Evolutionary conservation across 2,888 invertebrate genomes (phyloP).

Genomic region (Xanthia icteritia): DNA sequence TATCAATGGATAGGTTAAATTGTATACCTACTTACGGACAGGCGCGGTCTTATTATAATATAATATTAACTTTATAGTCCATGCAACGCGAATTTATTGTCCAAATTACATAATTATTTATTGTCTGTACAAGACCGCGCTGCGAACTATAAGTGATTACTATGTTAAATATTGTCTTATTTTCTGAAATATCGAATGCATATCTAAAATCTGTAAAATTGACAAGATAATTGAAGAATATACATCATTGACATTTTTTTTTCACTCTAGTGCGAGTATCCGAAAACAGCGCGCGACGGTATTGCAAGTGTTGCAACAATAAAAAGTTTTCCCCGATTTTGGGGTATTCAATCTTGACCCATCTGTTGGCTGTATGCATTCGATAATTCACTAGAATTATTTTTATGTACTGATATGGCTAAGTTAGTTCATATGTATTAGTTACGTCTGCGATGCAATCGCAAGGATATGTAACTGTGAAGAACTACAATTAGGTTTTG

Average conservation of each 20-base stretch:
- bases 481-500: slow-evolving; percentile 73
- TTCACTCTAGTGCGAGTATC: slow-evolving; percentile 16
- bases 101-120: slow-evolving; percentile 64
- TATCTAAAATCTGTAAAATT: slow-evolving; percentile 50
- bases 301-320: slow-evolving; percentile 54
- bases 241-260: slow-evolving; percentile 30
- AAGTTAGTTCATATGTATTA: slow-evolving; percentile 64
- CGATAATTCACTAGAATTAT: slow-evolving; percentile 60
- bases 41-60: slow-evolving; percentile 69
- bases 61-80: slow-evolving; percentile 50
- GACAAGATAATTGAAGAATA: slow-evolving; percentile 54
- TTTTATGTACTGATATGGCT: slow-evolving; percentile 63
- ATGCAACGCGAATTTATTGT: slow-evolving; percentile 68
- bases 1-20: slow-evolving; percentile 77
- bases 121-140: slow-evolving; percentile 66
- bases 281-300: slow-evolving; percentile 29
- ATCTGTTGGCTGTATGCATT: slow-evolving; percentile 53
- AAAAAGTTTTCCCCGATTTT: slow-evolving; percentile 31
- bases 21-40: slow-evolving; percentile 77
- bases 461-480: slow-evolving; percentile 82
- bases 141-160: slow-evolving; percentile 53
- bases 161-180: slow-evolving; percentile 57
- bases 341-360: slow-evolving; percentile 29
- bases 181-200: slow-evolving; percentile 66
- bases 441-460: slow-evolving; percentile 64